These are phyloP conservation scores for Theropithecus gelada DNA, from an alignment of 2,113 vertebrate genomes.

Conservation along the genomic window DNA sequence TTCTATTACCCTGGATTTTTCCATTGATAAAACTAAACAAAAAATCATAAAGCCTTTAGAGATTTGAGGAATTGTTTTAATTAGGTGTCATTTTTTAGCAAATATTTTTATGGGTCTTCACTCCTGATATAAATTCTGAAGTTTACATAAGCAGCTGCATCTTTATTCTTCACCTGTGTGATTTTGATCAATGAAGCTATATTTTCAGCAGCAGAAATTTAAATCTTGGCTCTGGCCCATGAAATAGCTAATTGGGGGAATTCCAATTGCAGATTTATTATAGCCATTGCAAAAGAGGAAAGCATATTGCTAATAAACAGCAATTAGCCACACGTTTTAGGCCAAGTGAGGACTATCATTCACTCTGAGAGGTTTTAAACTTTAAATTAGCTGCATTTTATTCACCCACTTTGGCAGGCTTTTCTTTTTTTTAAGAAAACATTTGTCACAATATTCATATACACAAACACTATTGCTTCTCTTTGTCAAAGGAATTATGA, in stretches of 20 bases:
- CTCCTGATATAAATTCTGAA: not conserved
- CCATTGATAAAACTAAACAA: not conserved
- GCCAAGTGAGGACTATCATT: not conserved
- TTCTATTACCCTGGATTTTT: not conserved
- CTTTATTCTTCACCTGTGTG: conserved; percentile 35
- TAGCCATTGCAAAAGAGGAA: not conserved
- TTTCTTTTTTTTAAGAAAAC: not conserved
- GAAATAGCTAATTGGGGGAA: not conserved
- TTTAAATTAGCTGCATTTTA: conserved; percentile 53
- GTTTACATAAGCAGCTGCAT: not conserved
- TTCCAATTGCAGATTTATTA: conserved; percentile 37
- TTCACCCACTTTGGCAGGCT: not conserved
- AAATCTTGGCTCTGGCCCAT: conserved; percentile 15
- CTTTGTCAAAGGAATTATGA: not conserved
- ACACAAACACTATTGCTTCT: not conserved
- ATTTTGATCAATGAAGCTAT: conserved; percentile 21
- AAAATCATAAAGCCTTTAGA: not conserved
- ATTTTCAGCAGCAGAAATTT: conserved; percentile 19
- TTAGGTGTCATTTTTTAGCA: not conserved
- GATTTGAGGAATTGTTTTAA: not conserved
- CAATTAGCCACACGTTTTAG: conserved; percentile 42
- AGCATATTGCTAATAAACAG: conserved; percentile 40
- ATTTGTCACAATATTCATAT: not conserved
- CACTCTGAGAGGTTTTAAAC: conserved; percentile 22
- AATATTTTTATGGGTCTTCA: not conserved